A percentile compares a stretch with the other conserved stretches of the same genome.
Conservation (phyloP, 2,797 vertebrate species). For the Eidolon dupreanum region DNA sequence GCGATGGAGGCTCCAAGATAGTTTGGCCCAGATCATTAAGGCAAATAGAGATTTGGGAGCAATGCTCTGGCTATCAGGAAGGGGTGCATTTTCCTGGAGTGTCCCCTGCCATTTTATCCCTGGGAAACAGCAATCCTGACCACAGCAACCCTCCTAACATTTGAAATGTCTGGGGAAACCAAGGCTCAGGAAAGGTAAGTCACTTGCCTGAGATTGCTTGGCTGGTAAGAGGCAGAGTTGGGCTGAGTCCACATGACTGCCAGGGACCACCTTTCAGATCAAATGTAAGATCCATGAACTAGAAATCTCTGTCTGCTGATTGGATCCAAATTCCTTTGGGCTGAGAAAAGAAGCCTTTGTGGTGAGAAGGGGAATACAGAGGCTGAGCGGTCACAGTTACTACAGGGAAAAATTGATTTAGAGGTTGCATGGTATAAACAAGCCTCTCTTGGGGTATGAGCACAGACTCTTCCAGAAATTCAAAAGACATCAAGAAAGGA, state of each 20-base stretch:
- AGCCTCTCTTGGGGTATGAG: not conserved
- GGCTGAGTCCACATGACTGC: not conserved
- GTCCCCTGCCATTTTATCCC: not conserved
- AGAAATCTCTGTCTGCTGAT: not conserved
- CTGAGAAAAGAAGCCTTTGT: slow-evolving; percentile 17
- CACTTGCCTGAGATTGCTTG: not conserved
- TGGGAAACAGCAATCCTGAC: not conserved
- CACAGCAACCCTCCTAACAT: not conserved
- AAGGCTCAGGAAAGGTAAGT: not conserved
- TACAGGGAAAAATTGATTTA: not conserved
- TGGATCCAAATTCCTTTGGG: not conserved
- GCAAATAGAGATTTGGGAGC: not conserved
- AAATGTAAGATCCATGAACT: not conserved
- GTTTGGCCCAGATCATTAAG: not conserved
- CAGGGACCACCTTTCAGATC: not conserved
- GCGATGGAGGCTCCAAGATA: not conserved
- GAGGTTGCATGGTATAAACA: not conserved
- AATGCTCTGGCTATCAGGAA: not conserved
- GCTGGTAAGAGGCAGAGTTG: not conserved
- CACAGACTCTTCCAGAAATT: slow-evolving; percentile 54
- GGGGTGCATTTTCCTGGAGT: not conserved
- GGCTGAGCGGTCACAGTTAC: not conserved
- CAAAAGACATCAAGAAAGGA: slow-evolving; percentile 33
- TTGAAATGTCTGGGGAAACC: not conserved
- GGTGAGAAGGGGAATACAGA: not conserved